Evolutionary conservation across 2,113 vertebrate genomes (phyloP).

Genomic region (Polyodon spathula): DNA sequence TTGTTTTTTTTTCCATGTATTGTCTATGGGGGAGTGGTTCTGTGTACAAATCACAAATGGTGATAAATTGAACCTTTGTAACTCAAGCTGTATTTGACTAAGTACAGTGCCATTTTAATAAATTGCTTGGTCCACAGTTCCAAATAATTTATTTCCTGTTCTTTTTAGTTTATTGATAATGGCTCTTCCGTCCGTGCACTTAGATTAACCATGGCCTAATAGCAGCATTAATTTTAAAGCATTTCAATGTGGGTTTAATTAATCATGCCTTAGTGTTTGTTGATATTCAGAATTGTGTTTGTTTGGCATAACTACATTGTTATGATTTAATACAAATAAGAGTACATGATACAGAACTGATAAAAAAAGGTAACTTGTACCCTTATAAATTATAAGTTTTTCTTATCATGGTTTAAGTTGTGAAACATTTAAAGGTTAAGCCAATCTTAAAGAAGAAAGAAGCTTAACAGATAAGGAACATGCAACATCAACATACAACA

Average conservation of each 20-base stretch:
- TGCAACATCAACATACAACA: too few relatives aligned
- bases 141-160: constrained; percentile 39
- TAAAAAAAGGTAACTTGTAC: too few relatives aligned
- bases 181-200: constrained; percentile 21
- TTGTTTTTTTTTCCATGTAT: too few relatives aligned
- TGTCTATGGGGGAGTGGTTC: too few relatives aligned
- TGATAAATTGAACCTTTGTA: constrained; percentile 20
- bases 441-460: too few relatives aligned
- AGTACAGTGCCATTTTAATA: background rate
- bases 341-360: too few relatives aligned
- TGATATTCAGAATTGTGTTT: constrained; percentile 12
- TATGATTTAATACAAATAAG: constrained; percentile 14
- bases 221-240: constrained; percentile 48
- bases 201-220: constrained; percentile 45
- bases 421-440: too few relatives aligned
- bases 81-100: too few relatives aligned
- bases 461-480: too few relatives aligned
- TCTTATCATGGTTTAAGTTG: too few relatives aligned
- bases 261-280: constrained; percentile 34
- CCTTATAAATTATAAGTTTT: too few relatives aligned
- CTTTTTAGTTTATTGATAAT: constrained; percentile 47
- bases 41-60: too few relatives aligned
- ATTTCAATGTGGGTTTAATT: constrained; percentile 45
- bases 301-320: constrained; percentile 6
- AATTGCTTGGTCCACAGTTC: constrained; percentile 26